Conservation (phyloP, 2,797 vertebrate species). For the Miichthys miiuy region DNA sequence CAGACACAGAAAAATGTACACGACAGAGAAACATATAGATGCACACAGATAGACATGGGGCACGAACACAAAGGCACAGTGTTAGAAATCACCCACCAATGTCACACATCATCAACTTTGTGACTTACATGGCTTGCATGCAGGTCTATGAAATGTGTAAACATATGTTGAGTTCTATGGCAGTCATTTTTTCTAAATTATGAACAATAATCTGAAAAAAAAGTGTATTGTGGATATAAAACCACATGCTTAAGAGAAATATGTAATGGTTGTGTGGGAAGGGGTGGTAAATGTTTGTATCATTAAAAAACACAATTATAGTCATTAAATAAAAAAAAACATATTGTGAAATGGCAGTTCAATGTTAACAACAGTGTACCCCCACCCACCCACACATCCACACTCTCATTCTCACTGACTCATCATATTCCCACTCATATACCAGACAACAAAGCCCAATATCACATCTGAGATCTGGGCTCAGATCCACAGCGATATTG, state of each 20-base stretch:
- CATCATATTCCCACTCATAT: constrained; percentile 62
- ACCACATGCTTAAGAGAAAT: constrained; percentile 59
- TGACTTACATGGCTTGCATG: constrained; percentile 67
- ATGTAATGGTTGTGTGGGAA: constrained; percentile 63
- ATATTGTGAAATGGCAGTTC: constrained; percentile 63
- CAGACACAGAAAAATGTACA: constrained; percentile 58
- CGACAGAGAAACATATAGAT: constrained; percentile 50
- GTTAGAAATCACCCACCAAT: constrained; percentile 66
- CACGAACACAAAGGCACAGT: constrained; percentile 70
- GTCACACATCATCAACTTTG: constrained; percentile 49
- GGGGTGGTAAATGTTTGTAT: constrained; percentile 64
- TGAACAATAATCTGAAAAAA: constrained; percentile 32
- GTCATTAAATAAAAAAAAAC: constrained; percentile 53
- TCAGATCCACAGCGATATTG: constrained; percentile 66
- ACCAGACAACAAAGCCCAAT: constrained; percentile 69
- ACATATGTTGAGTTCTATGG: constrained; percentile 40
- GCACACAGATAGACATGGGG: constrained; percentile 69
- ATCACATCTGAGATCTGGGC: constrained; percentile 60
- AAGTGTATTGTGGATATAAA: constrained; percentile 37
- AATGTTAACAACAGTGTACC: constrained; percentile 66
- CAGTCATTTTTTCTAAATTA: constrained; percentile 20
- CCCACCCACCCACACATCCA: constrained; percentile 75
- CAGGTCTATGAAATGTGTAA: constrained; percentile 59
- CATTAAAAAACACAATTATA: constrained; percentile 57
- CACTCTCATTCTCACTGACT: constrained; percentile 68